Conservation (phyloP, 2,888 invertebrate genomes). For the Deilephila porcellus region DNA sequence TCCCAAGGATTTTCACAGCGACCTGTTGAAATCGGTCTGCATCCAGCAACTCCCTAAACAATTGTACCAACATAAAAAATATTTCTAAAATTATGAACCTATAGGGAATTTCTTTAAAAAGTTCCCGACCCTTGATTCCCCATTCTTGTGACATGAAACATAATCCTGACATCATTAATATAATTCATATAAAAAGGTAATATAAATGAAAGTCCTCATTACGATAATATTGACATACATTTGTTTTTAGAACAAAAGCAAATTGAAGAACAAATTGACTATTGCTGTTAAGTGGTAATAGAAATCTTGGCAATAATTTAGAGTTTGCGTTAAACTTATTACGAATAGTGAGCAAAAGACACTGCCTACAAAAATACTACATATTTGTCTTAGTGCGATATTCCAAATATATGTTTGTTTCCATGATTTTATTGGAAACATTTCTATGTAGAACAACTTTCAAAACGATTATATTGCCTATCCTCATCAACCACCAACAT, state of each 20-base stretch:
- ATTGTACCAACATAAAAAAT: background rate
- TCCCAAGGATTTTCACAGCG: too few relatives aligned
- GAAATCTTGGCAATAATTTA: conserved; percentile 3
- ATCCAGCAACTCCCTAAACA: background rate
- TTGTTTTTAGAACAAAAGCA: background rate
- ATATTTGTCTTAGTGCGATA: background rate
- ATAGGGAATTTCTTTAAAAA: background rate
- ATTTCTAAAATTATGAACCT: background rate
- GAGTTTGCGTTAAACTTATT: background rate
- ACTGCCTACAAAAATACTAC: background rate
- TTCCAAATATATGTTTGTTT: too few relatives aligned
- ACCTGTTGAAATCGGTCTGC: background rate
- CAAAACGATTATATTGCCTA: too few relatives aligned
- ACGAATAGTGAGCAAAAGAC: background rate
- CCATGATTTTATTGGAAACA: too few relatives aligned
- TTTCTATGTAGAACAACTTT: too few relatives aligned
- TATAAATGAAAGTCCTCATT: background rate
- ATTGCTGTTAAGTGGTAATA: background rate
- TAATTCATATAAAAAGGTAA: background rate
- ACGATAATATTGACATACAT: background rate
- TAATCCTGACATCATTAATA: background rate
- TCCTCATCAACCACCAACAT: too few relatives aligned
- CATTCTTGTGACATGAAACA: background rate
- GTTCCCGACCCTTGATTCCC: background rate
- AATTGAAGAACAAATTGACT: too few relatives aligned